A percentile compares a stretch with the other conserved stretches of the same genome.
Evolutionary conservation across 1,140 invertebrate species (phyloP).

Genomic region (Riptortus pedestris): DNA sequence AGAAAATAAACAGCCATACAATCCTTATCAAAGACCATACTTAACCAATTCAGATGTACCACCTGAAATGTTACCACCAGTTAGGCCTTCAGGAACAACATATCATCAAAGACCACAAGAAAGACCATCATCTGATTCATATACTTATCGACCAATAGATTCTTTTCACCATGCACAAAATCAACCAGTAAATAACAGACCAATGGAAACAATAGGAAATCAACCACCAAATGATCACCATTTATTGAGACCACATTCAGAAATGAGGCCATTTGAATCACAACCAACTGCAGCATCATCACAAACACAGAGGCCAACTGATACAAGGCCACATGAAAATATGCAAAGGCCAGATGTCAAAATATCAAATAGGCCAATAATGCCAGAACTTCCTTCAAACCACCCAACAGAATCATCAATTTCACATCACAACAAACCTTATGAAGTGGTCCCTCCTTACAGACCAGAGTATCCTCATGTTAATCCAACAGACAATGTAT

Average conservation of each 20-base stretch:
- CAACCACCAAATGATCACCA: background rate
- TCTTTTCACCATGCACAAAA: background rate
- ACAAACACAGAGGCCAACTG: background rate
- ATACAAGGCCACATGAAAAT: background rate
- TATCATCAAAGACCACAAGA: constrained; percentile 18
- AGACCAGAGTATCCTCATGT: background rate
- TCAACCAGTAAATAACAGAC: background rate
- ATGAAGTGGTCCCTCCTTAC: background rate
- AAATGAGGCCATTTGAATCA: background rate
- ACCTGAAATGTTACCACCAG: constrained; percentile 7
- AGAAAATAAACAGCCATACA: background rate
- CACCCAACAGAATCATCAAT: background rate
- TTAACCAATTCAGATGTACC: background rate
- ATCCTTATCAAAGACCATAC: constrained; percentile 9
- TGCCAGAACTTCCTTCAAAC: background rate
- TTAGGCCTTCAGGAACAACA: background rate
- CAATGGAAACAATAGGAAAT: background rate
- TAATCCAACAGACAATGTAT: background rate
- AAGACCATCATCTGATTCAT: background rate
- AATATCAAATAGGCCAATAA: background rate
- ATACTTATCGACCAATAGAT: background rate
- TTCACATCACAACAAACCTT: background rate
- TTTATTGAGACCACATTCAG: background rate
- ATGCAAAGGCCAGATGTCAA: background rate
- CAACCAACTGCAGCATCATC: background rate